A percentile compares a stretch with the other conserved stretches of the same genome.
phyloP scores from a whole-genome alignment of 2,797 vertebrate species.

The Cuniculus paca region DNA sequence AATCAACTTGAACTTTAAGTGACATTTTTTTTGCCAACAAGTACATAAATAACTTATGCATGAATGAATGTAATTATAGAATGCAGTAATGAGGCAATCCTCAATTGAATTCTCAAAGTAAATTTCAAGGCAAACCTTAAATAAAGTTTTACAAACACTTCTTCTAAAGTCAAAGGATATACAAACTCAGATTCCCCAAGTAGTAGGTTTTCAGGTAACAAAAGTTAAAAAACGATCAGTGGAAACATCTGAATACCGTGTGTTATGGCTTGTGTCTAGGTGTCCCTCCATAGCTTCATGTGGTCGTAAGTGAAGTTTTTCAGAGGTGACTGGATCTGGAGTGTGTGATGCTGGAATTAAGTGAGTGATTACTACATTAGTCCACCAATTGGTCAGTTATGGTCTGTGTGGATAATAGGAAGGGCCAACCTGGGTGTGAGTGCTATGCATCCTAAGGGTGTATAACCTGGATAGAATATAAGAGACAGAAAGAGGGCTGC shows the following conservation, averaged over 20 bases:
- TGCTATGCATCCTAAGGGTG: background rate
- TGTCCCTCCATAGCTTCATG: background rate
- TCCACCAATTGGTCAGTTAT: background rate
- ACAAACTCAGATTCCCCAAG: conserved; percentile 28
- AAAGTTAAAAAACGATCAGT: conserved; percentile 3
- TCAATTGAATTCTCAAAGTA: conserved; percentile 69
- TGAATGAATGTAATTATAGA: conserved; percentile 62
- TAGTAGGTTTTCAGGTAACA: background rate
- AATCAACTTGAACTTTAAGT: conserved; percentile 70
- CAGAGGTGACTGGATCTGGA: background rate
- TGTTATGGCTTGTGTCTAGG: background rate
- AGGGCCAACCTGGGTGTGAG: background rate
- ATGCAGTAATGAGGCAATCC: conserved; percentile 32
- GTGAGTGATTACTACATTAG: background rate
- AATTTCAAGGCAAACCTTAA: conserved; percentile 71
- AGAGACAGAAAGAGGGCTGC: background rate
- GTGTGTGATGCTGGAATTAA: background rate
- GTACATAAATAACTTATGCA: conserved; percentile 42
- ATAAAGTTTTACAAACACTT: conserved; percentile 62
- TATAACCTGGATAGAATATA: background rate
- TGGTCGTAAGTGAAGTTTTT: background rate
- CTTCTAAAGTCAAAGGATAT: conserved; percentile 39
- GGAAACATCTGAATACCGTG: conserved; percentile 40
- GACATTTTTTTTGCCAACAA: conserved; percentile 51
- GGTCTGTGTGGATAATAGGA: background rate